Evolutionary conservation across 2,888 invertebrate genomes (phyloP), one percentile per base, ranked within the genome.

Genomic region (Unio delphinus): DNA sequence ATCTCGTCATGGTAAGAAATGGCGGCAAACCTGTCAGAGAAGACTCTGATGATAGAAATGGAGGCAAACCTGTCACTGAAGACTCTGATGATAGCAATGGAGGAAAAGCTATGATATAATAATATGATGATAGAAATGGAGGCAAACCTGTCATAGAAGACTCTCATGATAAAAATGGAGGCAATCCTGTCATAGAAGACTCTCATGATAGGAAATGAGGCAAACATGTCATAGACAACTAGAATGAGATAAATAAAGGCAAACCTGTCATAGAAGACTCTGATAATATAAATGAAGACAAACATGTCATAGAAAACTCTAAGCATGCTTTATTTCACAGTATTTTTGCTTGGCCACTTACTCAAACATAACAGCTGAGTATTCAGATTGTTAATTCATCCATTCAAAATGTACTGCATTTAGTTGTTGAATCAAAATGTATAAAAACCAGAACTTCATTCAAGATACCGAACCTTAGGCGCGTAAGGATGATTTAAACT

Each of bases 331-430:
- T 18, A 18, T 26, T 73, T 58, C 1, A 70, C 45, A 2, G 11
- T 28, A 11, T 3, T 3, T 58, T 6, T 61, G 20, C 59, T 56
- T 54, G 72, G 72, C 70, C 75, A 75, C 61, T 63, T 75, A 4
- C 72, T 45, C 26, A 75, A 45, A 68, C 64, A 58, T 34, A 55
- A 28, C 57, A 75, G 57, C 23, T 66, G 61, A 20, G n/a, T 18
- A 59, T 67, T 66, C 28, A 72, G 45, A 73, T 67, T 70, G 34
- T 72, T 68, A 23, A 72, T 67, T 71, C 75, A 75, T 30, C n/a
- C 58, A 61, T 75, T 75, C 7, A 70, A 65, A 28, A 75, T 58
- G 20, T 55, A n/a, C 59, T 56, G 54, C 72, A 73, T n/a, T 73
- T 68, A 54, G 65, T 55, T 15, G 62, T 58, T 30, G 67, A 71